These are phyloP conservation scores for Huso huso DNA, from an alignment of 2,797 vertebrate genomes.

Conservation along the genomic window DNA sequence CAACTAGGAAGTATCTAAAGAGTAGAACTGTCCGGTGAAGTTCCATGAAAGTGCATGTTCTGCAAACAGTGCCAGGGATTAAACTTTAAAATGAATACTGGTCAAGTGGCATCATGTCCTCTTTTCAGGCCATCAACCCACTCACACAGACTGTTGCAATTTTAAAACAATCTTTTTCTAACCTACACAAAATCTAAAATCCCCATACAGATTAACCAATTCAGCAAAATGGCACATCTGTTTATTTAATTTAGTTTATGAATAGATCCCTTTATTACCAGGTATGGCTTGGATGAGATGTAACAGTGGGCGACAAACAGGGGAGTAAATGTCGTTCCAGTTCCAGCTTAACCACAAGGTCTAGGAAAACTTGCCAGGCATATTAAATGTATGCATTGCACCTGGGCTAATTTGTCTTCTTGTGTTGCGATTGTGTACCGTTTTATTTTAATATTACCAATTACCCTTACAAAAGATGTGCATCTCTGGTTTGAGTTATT, in stretches of 20 bases:
- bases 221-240: constrained; percentile 44
- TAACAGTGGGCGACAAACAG: not conserved
- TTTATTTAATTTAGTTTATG: constrained; percentile 51
- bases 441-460: not conserved
- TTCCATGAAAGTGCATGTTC: too few relatives aligned
- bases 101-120: too few relatives aligned
- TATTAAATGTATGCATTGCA: too few relatives aligned
- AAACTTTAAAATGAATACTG: too few relatives aligned
- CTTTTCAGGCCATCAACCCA: not conserved
- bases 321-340: too few relatives aligned
- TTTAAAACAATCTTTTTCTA: not conserved
- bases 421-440: not conserved
- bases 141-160: not conserved
- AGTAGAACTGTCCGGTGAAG: too few relatives aligned
- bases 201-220: constrained; percentile 22
- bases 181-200: not conserved
- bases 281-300: constrained; percentile 44
- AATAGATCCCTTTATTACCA: constrained; percentile 54
- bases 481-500: too few relatives aligned
- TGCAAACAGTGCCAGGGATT: too few relatives aligned
- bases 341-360: too few relatives aligned
- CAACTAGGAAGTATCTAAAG: too few relatives aligned
- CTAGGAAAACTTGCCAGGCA: too few relatives aligned
- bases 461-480: too few relatives aligned
- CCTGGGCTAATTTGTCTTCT: not conserved